Conservation (phyloP, 2,797 vertebrate species). For the Alca torda region DNA sequence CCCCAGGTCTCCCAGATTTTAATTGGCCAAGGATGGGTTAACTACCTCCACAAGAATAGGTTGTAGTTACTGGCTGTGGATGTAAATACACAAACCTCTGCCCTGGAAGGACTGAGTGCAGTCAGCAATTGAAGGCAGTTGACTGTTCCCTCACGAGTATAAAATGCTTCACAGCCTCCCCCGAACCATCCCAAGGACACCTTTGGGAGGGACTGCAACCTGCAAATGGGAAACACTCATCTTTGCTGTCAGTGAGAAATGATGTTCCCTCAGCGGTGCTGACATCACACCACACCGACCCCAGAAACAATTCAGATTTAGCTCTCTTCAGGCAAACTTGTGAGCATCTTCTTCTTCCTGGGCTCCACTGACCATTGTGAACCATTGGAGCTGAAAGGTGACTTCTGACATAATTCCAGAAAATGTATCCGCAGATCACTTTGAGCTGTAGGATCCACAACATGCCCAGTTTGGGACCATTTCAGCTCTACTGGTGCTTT, state of each 20-base stretch:
- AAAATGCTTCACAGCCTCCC: slow-evolving; percentile 31
- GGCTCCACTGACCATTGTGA: neutral
- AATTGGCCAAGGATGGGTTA: neutral
- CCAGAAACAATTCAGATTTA: neutral
- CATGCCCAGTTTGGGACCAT: neutral
- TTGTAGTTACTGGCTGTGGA: neutral
- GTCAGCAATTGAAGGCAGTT: slow-evolving; percentile 42
- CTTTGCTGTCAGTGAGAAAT: neutral
- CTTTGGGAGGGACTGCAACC: neutral
- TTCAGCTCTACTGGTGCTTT: neutral
- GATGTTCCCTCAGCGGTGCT: neutral
- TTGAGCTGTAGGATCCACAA: neutral
- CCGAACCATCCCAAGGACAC: slow-evolving; percentile 15
- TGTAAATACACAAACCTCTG: neutral
- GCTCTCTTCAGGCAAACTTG: neutral
- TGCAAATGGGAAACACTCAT: neutral
- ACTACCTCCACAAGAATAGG: neutral
- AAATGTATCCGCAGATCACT: neutral
- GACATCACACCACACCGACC: neutral
- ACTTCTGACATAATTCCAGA: neutral
- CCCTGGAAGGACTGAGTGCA: neutral
- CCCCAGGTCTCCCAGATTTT: accelerated
- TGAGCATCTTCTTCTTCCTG: neutral
- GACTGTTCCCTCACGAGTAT: neutral
- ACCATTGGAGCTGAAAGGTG: neutral